Percentiles rank a stretch among this genome's conserved stretches.
These are phyloP conservation scores for Pherbina coryleti DNA, from an alignment of 2,888 invertebrate species.

Conservation along the genomic window DNA sequence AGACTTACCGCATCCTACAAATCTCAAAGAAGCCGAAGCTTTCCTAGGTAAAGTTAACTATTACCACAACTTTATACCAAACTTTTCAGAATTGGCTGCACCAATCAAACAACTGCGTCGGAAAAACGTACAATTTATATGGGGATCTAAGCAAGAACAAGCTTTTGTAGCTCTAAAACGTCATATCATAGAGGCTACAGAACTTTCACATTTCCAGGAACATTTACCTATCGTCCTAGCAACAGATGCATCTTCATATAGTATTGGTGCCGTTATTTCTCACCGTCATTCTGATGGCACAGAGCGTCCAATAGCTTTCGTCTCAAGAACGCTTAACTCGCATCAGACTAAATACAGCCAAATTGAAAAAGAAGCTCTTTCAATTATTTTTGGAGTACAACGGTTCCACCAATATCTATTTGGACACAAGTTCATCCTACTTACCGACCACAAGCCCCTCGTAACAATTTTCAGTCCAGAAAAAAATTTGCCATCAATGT, in stretches of 20 bases:
- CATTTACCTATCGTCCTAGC: slow-evolving; percentile 38
- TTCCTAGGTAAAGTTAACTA: slow-evolving; percentile 59
- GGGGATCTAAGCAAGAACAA: slow-evolving; percentile 27
- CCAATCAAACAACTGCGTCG: slow-evolving; percentile 31
- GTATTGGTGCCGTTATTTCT: slow-evolving; percentile 55
- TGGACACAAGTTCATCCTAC: too few species aligned
- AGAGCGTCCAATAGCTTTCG: too few species aligned
- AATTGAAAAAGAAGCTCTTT: too few species aligned
- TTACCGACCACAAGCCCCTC: too few species aligned
- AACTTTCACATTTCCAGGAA: slow-evolving; percentile 14
- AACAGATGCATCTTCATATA: slow-evolving; percentile 47
- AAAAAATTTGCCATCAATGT: too few species aligned
- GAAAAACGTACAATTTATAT: slow-evolving; percentile 22
- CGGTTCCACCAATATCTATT: too few species aligned
- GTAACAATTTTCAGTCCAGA: too few species aligned
- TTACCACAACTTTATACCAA: slow-evolving; percentile 48
- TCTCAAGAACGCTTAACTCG: slow-evolving; percentile 48
- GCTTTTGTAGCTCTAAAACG: slow-evolving; percentile 19
- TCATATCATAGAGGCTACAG: slow-evolving; percentile 14
- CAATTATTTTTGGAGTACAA: too few species aligned
- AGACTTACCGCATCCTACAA: slow-evolving; percentile 46
- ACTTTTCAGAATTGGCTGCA: slow-evolving; percentile 35
- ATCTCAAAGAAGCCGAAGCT: slow-evolving; percentile 50
- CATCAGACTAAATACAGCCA: slow-evolving; percentile 52
- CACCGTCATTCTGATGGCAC: slow-evolving; percentile 56